These are phyloP conservation scores for Drosophila helvetica DNA, from an alignment of 2,888 invertebrate species.

Conservation along the genomic window DNA sequence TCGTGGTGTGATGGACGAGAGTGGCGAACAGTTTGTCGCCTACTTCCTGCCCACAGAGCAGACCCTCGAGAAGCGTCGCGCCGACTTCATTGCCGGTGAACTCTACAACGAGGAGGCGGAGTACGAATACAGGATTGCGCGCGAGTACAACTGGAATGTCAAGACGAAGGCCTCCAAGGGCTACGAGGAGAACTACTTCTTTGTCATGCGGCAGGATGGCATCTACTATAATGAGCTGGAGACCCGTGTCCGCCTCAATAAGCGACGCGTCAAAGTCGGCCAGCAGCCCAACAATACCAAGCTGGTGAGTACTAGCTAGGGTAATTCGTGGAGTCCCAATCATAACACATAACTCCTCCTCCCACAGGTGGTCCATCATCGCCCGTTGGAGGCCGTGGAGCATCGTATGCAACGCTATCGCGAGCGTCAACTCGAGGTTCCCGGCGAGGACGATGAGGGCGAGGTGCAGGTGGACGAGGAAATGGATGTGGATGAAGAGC, in stretches of 20 bases:
- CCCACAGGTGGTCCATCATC: constrained; percentile 89
- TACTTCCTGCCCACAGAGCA: constrained; percentile 98
- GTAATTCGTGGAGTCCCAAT: background rate
- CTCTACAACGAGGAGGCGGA: constrained; percentile 95
- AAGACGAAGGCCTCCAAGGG: constrained; percentile 98
- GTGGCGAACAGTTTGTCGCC: constrained; percentile 99
- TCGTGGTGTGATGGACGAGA: constrained; percentile 99
- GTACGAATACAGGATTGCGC: constrained; percentile 98
- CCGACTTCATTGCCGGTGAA: constrained; percentile 90
- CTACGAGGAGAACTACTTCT: constrained; percentile 98
- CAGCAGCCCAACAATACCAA: constrained; percentile 85
- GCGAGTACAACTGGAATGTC: constrained; percentile 99
- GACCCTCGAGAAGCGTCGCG: constrained; percentile 93
- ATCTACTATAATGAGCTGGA: constrained; percentile 98
- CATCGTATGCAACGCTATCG: constrained; percentile 93
- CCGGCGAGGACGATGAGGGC: constrained; percentile 89
- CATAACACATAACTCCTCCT: background rate
- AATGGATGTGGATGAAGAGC: constrained; percentile 83
- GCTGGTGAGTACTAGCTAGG: constrained; percentile 85
- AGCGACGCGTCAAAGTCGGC: constrained; percentile 92
- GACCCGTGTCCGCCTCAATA: constrained; percentile 96
- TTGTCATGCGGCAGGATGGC: constrained; percentile 94
- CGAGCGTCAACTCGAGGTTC: constrained; percentile 94
- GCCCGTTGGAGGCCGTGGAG: constrained; percentile 93
- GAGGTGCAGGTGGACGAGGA: constrained; percentile 86